Conservation (phyloP, 2,797 vertebrate species). For the Gadopsis bispinosus region DNA sequence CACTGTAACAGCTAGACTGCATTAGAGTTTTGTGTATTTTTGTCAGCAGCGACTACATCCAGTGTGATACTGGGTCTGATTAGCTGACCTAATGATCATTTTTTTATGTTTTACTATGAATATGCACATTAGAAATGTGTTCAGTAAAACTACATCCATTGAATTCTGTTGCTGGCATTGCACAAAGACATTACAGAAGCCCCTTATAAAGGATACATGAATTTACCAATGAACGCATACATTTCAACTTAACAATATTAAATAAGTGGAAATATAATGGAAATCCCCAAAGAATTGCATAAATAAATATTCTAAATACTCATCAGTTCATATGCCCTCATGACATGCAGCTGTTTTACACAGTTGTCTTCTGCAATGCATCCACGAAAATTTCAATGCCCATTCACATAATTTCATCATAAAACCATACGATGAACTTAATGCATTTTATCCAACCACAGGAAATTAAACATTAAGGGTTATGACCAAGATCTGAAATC, state of each 20-base stretch:
- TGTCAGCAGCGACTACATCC: not conserved
- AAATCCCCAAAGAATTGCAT: not conserved
- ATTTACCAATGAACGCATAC: not conserved
- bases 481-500: slow-evolving; percentile 23
- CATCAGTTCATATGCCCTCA: not conserved
- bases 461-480: slow-evolving; percentile 34
- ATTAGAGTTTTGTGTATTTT: not conserved
- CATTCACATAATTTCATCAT: slow-evolving; percentile 39
- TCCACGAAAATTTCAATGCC: slow-evolving; percentile 22
- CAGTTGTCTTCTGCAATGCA: slow-evolving; percentile 19
- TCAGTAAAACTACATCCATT: not conserved
- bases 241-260: not conserved
- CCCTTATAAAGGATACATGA: not conserved
- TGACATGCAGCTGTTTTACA: slow-evolving; percentile 30
- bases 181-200: not conserved
- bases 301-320: not conserved
- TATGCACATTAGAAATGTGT: not conserved
- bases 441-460: slow-evolving; percentile 33
- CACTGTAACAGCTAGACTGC: not conserved
- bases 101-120: not conserved
- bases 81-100: not conserved
- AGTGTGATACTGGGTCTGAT: not conserved
- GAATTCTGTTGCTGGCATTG: not conserved
- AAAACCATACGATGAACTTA: slow-evolving; percentile 14
- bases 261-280: slow-evolving; percentile 9